Conservation (phyloP, 2,113 vertebrate species). For the Baryphthengus martii region DNA sequence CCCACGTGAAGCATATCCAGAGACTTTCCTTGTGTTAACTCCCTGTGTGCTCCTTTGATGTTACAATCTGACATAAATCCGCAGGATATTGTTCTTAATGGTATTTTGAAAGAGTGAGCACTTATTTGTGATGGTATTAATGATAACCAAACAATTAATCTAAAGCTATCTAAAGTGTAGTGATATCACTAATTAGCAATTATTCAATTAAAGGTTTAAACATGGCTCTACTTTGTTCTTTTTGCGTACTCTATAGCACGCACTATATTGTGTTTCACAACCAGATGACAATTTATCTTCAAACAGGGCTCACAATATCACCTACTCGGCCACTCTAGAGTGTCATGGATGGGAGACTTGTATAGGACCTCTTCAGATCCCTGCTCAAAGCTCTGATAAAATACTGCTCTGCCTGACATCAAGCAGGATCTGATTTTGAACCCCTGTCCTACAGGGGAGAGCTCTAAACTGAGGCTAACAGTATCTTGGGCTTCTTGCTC, state of each 20-base stretch:
- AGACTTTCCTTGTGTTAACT: background rate
- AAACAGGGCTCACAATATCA: background rate
- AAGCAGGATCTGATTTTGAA: background rate
- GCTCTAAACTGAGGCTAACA: background rate
- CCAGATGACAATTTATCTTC: background rate
- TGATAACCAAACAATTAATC: background rate
- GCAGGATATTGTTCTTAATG: background rate
- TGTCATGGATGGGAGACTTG: background rate
- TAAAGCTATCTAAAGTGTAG: background rate
- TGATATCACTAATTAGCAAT: background rate
- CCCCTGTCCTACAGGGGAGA: background rate
- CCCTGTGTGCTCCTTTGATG: background rate
- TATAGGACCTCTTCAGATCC: background rate
- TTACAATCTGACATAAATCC: background rate
- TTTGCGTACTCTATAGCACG: background rate
- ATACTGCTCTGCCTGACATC: background rate
- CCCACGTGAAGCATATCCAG: background rate
- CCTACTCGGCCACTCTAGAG: background rate
- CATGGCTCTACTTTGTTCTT: background rate
- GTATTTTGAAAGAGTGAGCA: background rate
- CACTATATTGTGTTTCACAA: background rate
- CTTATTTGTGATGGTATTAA: background rate
- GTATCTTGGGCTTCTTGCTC: background rate
- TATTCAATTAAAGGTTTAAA: background rate
- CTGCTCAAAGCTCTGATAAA: background rate